Evolutionary conservation across 2,113 vertebrate genomes (phyloP), one percentile per base, ranked within the genome.

Genomic region (Centropristis striata): DNA sequence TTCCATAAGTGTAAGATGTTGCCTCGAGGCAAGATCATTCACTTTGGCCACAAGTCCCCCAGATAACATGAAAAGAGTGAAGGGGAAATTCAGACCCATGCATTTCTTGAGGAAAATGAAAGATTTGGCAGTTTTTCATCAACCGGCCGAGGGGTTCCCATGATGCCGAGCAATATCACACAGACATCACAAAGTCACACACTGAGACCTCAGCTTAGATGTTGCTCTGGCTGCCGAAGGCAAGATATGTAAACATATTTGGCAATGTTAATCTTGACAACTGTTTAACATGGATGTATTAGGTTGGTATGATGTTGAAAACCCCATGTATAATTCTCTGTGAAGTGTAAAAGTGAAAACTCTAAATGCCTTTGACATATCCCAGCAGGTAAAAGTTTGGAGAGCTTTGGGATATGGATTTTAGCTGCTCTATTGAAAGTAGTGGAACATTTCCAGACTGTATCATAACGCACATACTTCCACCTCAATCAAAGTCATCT

Each of bases 291-390:
- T 90, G 87, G 88, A 90, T 86, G 83, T 84, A 90, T 91, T 83
- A 84, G 88, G 92, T 68, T 75, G 89, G 78, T 84, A 72, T 87
- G 88, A 90, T 90, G 80, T 90, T 92, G 75, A 93, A 90, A 90
- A 88, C 25, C 71, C 80, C 88, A 92, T 93, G 88, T 85, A 88
- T 95, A 95, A 92, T 93, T 94, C 91, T 91, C 83, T 93, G 88
- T 95, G 92, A 94, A 94, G 93, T 90, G 73, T 76, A 88, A 91
- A 86, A 86, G 80, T 85, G 81, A 81, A 86, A 88, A 92, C 70
- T 83, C 59, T 94, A 94, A 95, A 92, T 87, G 83, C 81, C 90
- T 90, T 75, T 94, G 95, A 95, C 94, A 95, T 84, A 83, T 93
- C 93, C 80, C 91, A 92, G 94, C 92, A 94, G 92, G 92, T 94